These are phyloP conservation scores for Serrognathus titanus DNA, from an alignment of 2,888 invertebrate species.

Conservation along the genomic window DNA sequence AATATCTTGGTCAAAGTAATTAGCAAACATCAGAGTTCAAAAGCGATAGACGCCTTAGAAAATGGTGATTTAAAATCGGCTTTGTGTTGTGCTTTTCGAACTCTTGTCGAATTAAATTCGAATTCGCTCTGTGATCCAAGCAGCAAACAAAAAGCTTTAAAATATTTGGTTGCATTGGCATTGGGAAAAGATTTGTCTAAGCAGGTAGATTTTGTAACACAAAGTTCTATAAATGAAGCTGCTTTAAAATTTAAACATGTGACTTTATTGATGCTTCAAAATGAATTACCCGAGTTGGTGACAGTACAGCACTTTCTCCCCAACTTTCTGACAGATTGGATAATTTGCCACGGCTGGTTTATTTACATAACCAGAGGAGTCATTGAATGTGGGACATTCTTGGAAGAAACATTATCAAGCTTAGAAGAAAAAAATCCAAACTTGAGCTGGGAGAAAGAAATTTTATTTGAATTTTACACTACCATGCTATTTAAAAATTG, in stretches of 20 bases:
- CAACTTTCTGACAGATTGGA: conserved; percentile 52
- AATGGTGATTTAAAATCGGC: conserved; percentile 38
- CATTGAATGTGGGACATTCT: conserved; percentile 40
- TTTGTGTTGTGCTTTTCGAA: conserved; percentile 47
- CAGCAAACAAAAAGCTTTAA: conserved; percentile 31
- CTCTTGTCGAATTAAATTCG: conserved; percentile 38
- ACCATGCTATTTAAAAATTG: conserved; percentile 43
- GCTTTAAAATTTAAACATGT: conserved; percentile 41
- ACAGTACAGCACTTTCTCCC: conserved; percentile 50
- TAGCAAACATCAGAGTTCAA: conserved; percentile 34
- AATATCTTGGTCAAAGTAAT: conserved; percentile 54
- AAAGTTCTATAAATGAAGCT: conserved; percentile 34
- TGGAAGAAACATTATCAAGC: conserved; percentile 39
- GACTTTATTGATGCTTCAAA: conserved; percentile 34
- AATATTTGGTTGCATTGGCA: conserved; percentile 34
- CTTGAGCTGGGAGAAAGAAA: conserved; percentile 43
- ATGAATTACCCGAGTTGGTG: conserved; percentile 26
- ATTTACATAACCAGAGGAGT: conserved; percentile 46
- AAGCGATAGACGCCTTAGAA: conserved; percentile 28
- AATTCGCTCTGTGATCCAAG: conserved; percentile 16
- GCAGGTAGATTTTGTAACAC: conserved; percentile 24
- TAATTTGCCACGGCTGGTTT: conserved; percentile 55
- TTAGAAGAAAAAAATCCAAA: conserved; percentile 26
- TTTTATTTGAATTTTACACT: conserved; percentile 48
- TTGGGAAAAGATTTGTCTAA: conserved; percentile 27